phyloP scores from a whole-genome alignment of 2,797 vertebrate genomes.

The Peromyscus eremicus region DNA sequence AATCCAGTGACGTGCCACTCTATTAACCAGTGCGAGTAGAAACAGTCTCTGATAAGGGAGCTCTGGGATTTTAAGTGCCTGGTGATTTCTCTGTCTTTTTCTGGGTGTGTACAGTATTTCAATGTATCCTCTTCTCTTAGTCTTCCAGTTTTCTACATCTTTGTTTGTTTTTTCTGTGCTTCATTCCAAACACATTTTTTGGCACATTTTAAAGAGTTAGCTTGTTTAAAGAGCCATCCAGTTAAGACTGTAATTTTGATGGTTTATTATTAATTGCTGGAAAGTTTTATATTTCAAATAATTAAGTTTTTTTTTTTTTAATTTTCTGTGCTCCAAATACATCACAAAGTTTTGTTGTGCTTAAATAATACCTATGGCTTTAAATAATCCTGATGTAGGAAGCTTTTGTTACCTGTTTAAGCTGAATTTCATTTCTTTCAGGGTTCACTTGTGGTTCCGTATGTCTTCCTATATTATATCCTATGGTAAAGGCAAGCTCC shows the following conservation, averaged over 20 bases:
- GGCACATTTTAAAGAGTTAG: neutral
- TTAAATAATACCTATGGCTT: neutral
- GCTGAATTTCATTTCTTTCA: neutral
- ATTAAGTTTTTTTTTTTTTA: neutral
- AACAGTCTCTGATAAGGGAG: neutral
- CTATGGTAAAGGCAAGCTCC: neutral
- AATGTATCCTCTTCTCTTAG: neutral
- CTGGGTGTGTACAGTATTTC: neutral
- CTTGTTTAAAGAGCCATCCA: neutral
- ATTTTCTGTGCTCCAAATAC: neutral
- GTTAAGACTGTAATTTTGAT: neutral
- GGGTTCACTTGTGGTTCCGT: neutral
- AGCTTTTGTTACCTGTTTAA: neutral
- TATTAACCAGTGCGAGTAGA: neutral
- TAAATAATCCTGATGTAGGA: neutral
- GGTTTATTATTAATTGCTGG: neutral
- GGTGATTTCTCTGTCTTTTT: neutral
- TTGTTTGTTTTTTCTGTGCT: neutral
- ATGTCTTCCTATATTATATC: neutral
- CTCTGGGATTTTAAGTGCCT: neutral
- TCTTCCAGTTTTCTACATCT: neutral
- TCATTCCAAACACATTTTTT: neutral
- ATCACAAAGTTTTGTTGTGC: neutral
- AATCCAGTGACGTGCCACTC: neutral
- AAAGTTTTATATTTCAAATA: conserved; percentile 15